phyloP scores from a whole-genome alignment of 2,113 vertebrate species.

The Aphelocoma coerulescens region DNA sequence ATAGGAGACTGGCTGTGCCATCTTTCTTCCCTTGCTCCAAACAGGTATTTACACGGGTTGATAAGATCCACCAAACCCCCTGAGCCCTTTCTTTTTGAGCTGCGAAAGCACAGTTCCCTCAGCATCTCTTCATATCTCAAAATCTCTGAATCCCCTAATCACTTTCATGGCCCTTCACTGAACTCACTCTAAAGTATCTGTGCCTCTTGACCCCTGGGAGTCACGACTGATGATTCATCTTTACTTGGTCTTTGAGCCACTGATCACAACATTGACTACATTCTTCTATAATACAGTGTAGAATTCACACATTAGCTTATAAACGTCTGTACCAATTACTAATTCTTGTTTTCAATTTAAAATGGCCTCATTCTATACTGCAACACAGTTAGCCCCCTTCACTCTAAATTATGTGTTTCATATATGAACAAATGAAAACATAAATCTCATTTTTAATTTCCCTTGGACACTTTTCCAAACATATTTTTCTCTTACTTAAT shows the following conservation, averaged over 20 bases:
- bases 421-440: neutral
- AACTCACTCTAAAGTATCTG: fast-evolving
- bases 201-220: neutral
- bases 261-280: neutral
- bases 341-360: neutral
- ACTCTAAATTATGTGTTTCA: neutral
- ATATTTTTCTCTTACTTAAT: neutral
- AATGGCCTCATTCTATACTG: neutral
- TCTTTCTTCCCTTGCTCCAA: neutral
- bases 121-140: neutral
- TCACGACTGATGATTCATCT: neutral
- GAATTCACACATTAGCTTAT: neutral
- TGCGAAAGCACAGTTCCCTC: neutral
- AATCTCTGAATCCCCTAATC: neutral
- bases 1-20: neutral
- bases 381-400: neutral
- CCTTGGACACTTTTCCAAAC: neutral
- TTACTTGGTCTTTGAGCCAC: neutral
- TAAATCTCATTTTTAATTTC: neutral
- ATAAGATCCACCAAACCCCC: neutral
- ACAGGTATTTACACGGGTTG: neutral
- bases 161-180: neutral
- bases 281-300: neutral
- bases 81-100: neutral
- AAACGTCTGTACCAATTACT: neutral